Conservation (phyloP, 2,888 invertebrate species). For the Poecilobothrus nobilitatus region DNA sequence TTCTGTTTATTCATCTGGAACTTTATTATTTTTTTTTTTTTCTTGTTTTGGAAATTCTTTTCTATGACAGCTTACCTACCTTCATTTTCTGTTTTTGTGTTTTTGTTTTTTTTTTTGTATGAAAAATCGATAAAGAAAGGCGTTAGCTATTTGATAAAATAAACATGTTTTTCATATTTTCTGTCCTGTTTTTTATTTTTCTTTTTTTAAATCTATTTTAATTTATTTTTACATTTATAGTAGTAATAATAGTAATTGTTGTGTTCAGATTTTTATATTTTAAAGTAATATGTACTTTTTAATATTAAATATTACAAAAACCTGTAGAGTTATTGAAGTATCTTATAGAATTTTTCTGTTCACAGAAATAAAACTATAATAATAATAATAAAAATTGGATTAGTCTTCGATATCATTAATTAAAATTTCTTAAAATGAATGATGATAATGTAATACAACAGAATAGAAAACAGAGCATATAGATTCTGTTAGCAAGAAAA, state of each 20-base stretch:
- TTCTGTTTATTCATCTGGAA: conserved; percentile 1
- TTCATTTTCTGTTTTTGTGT: no score
- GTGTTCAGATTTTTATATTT: background rate
- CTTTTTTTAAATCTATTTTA: background rate
- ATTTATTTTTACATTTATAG: background rate
- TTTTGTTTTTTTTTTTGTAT: no score
- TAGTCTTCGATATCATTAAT: background rate
- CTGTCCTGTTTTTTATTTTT: background rate
- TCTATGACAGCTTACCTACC: no score
- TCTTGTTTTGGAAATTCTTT: no score
- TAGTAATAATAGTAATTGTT: background rate
- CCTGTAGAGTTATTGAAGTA: no score
- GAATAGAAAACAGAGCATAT: no score
- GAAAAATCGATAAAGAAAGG: background rate
- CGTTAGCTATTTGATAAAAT: conserved; percentile 4
- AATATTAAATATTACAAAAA: background rate
- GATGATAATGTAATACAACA: no score
- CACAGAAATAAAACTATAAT: background rate
- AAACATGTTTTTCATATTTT: background rate
- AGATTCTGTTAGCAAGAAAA: no score
- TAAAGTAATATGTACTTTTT: background rate
- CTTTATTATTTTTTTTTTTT: no score
- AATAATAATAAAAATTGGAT: conserved; percentile 1
- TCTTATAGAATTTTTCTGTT: no score
- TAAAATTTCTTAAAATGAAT: background rate